Conservation (phyloP, 2,888 invertebrate genomes). For the Quadriops clusia region DNA sequence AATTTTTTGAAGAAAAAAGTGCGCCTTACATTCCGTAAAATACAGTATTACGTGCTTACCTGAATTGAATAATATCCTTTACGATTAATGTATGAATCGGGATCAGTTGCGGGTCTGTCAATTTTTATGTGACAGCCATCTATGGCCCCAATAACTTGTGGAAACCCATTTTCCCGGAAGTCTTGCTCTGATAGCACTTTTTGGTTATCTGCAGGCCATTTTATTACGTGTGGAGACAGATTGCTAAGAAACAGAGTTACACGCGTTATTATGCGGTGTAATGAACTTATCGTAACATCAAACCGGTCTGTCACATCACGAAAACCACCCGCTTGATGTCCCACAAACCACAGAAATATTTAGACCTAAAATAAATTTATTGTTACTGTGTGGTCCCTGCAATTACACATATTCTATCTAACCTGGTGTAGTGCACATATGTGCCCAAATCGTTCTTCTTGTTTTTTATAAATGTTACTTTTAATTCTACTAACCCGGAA, state of each 20-base stretch:
- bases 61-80: conserved; percentile 10
- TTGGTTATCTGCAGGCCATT: conserved; percentile 11
- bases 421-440: too few relatives aligned
- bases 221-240: conserved; percentile 12
- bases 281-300: conserved; percentile 12
- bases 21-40: too few relatives aligned
- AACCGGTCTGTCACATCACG: conserved; percentile 15
- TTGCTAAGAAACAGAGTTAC: conserved; percentile 11
- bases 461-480: too few relatives aligned
- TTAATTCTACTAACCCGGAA: too few relatives aligned
- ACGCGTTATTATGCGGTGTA: conserved; percentile 8
- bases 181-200: conserved; percentile 6
- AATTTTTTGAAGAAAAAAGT: too few relatives aligned
- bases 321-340: conserved; percentile 12
- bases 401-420: too few relatives aligned
- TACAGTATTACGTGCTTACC: conserved; percentile 4
- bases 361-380: too few relatives aligned
- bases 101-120: conserved; percentile 8
- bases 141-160: conserved; percentile 5
- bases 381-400: too few relatives aligned
- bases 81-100: conserved; percentile 5
- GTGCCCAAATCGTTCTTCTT: too few relatives aligned
- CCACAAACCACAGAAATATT: conserved; percentile 12
- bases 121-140: conserved; percentile 11
- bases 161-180: conserved; percentile 8